Evolutionary conservation across 2,113 vertebrate genomes (phyloP), one percentile per base, ranked within the genome.

Genomic region (Cariama cristata): DNA sequence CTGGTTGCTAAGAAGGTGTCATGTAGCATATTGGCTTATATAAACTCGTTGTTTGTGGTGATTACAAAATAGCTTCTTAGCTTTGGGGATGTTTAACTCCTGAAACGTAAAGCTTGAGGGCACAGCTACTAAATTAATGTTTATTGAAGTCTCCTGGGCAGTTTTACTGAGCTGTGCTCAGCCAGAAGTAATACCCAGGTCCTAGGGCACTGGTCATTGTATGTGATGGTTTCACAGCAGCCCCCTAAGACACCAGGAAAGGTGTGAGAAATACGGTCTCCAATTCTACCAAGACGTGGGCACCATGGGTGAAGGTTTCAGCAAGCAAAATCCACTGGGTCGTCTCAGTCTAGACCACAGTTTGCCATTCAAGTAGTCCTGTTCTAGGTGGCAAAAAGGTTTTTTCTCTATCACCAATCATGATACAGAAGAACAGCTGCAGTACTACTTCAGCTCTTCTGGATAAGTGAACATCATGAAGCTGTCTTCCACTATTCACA

Each of bases 1-100:
- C 49, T 76, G 17, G 24, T 92, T 97, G 91, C 87, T 91, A 86
- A 92, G 95, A 95, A 83, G 58, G 91, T 90, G 82, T 95, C 66
- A 59, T 23, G 42, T 95, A 81, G 77, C 79, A 32, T 74, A 50
- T 76, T 60, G 32, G 17, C 23, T 96, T 95, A 72, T 86, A 85
- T 92, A 95, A 96, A 88, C 30, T 71, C n/a, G 1, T 40, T 89
- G 73, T 85, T 91, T 91, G 75, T 9, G 21, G 56, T 2, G 8
- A 86, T 91, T 96, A 88, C 40, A 79, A 86, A 93, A 86, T 63
- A 90, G 30, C 50, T 91, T 84, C 55, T 92, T 92, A 85, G 92
- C 58, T 95, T 52, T 53, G 21, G 49, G 71, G 69, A 68, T 80
- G n/a, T 88, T 91, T 91, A 71, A 77, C 28, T 79, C 77, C 38